phyloP scores from a whole-genome alignment of 2,113 vertebrate species.

The Toxostoma redivivum region DNA sequence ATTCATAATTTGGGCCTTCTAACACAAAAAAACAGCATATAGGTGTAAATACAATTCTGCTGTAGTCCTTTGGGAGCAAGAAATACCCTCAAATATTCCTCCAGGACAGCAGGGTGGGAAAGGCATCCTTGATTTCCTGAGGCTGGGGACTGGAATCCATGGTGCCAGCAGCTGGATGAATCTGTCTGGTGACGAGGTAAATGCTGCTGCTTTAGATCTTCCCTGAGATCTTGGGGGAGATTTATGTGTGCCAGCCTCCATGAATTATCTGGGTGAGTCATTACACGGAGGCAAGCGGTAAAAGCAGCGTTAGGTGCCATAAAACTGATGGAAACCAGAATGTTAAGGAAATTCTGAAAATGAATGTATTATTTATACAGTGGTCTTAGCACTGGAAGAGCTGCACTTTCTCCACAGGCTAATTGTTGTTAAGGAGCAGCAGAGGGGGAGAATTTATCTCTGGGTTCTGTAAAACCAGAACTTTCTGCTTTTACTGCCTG shows the following conservation, averaged over 20 bases:
- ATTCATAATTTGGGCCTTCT: neutral
- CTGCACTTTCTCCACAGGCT: neutral
- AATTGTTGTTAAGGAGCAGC: neutral
- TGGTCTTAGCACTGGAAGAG: neutral
- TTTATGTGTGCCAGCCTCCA: neutral
- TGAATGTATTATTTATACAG: neutral
- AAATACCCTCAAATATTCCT: neutral
- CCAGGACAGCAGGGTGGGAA: neutral
- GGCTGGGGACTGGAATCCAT: neutral
- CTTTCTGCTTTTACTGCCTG: neutral
- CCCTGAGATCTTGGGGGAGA: neutral
- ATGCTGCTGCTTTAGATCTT: neutral
- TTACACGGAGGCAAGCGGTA: neutral
- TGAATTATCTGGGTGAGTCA: neutral
- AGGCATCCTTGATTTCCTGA: neutral
- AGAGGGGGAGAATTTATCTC: neutral
- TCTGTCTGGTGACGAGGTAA: neutral
- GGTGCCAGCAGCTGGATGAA: neutral
- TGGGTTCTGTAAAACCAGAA: neutral
- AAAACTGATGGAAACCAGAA: neutral
- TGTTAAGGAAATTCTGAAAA: neutral
- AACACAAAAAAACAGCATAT: accelerated
- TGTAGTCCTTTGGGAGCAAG: neutral
- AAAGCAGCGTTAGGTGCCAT: neutral
- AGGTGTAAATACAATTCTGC: neutral